Evolutionary conservation across 2,797 vertebrate genomes (phyloP).

Genomic region (Hydrolagus colliei): DNA sequence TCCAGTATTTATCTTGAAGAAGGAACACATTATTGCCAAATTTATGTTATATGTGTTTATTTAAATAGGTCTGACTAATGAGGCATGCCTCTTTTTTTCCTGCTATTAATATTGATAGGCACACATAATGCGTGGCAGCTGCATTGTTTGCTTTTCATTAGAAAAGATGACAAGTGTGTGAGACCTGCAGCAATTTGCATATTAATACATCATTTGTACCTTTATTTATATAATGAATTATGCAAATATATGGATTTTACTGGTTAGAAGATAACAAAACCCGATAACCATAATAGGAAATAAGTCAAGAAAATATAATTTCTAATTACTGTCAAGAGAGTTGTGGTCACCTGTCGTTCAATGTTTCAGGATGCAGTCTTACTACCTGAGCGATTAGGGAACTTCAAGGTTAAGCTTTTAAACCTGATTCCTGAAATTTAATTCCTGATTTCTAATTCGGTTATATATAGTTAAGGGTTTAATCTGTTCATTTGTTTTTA

Average conservation of each 20-base stretch:
- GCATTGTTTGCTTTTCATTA: slow-evolving; percentile 4
- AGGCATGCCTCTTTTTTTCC: neutral
- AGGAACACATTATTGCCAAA: neutral
- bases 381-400: too few species aligned
- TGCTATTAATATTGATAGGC: slow-evolving; percentile 13
- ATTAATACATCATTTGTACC: neutral
- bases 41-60: neutral
- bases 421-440: neutral
- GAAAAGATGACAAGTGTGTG: slow-evolving; percentile 8
- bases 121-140: slow-evolving; percentile 1
- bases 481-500: too few species aligned
- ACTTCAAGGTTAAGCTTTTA: too few species aligned
- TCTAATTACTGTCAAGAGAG: neutral
- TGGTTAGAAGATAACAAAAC: neutral
- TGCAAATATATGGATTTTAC: slow-evolving; percentile 9
- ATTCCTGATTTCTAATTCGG: neutral
- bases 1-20: neutral
- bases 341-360: neutral
- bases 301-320: neutral
- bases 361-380: too few species aligned
- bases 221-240: slow-evolving; percentile 3
- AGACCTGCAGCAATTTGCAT: slow-evolving; percentile 19
- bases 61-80: slow-evolving; percentile 15
- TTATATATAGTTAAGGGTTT: too few species aligned
- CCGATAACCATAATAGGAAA: neutral